Conservation (phyloP, 2,888 invertebrate genomes). For the Cataglyphis albicans region DNA sequence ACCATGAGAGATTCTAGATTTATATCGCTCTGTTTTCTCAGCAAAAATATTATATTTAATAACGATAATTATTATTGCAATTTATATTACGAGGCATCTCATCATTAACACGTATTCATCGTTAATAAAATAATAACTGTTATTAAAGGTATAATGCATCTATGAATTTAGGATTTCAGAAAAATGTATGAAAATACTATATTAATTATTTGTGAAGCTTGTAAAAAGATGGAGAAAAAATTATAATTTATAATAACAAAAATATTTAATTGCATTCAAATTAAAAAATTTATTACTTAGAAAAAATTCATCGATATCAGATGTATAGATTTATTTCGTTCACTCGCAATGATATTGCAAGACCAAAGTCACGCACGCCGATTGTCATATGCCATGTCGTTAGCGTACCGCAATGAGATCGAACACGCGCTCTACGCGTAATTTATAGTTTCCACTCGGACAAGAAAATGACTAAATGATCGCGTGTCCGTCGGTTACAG, state of each 20-base stretch:
- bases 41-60: conserved; percentile 32
- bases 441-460: conserved; percentile 71
- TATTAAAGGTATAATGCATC: conserved; percentile 17
- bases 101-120: conserved; percentile 24
- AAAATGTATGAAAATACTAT: conserved; percentile 24
- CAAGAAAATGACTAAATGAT: conserved; percentile 75
- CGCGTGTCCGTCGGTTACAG: conserved; percentile 70
- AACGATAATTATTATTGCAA: conserved; percentile 39
- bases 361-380: conserved; percentile 75
- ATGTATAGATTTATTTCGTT: conserved; percentile 28
- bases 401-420: conserved; percentile 78
- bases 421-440: conserved; percentile 75
- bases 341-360: conserved; percentile 63
- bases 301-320: background rate
- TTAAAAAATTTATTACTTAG: background rate
- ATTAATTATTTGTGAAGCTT: conserved; percentile 29
- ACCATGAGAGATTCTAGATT: conserved; percentile 11
- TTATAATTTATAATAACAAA: background rate
- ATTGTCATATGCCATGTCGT: conserved; percentile 77
- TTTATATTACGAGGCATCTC: conserved; percentile 10
- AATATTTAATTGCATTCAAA: conserved; percentile 1
- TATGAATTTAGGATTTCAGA: conserved; percentile 17
- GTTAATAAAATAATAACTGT: conserved; percentile 40
- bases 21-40: background rate
- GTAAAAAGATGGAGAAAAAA: background rate